A percentile compares a stretch with the other conserved stretches of the same genome.
phyloP scores from a whole-genome alignment of 1,140 invertebrate species.

The Venustaconcha ellipsiformis region DNA sequence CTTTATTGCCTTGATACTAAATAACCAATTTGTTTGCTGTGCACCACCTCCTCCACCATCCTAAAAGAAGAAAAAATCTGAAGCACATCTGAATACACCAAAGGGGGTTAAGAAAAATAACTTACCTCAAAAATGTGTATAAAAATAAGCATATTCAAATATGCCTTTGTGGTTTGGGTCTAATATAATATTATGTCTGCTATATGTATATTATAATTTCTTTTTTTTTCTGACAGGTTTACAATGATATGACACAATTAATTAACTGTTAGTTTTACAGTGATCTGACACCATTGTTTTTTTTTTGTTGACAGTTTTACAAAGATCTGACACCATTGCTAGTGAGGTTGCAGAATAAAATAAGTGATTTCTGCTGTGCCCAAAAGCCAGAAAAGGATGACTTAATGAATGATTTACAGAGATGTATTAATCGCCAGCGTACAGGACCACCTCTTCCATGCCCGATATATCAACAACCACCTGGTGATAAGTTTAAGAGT shows the following conservation, averaged over 20 bases:
- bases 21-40: too few species aligned
- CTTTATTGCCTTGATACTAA: too few species aligned
- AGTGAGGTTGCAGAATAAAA: constrained; percentile 96
- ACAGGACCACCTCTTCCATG: constrained; percentile 57
- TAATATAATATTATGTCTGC: not conserved
- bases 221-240: constrained; percentile 77
- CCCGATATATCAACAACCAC: constrained; percentile 66
- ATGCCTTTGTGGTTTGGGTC: not conserved
- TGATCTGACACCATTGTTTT: constrained; percentile 88
- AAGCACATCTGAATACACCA: not conserved
- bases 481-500: constrained; percentile 6
- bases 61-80: too few species aligned
- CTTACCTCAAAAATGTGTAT: not conserved
- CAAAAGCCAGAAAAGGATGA: constrained; percentile 99
- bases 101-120: not conserved
- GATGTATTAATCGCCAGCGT: constrained; percentile 65
- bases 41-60: too few species aligned
- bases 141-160: not conserved
- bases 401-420: constrained; percentile 76
- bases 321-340: constrained; percentile 96
- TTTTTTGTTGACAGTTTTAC: constrained; percentile 81
- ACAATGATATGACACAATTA: constrained; percentile 96
- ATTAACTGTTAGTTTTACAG: constrained; percentile 85
- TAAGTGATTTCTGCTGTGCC: constrained; percentile 98
- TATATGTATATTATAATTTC: not conserved